Base-by-base conservation (phyloP, 2,888 invertebrate genomes). In the Metalampra italica region DNA sequence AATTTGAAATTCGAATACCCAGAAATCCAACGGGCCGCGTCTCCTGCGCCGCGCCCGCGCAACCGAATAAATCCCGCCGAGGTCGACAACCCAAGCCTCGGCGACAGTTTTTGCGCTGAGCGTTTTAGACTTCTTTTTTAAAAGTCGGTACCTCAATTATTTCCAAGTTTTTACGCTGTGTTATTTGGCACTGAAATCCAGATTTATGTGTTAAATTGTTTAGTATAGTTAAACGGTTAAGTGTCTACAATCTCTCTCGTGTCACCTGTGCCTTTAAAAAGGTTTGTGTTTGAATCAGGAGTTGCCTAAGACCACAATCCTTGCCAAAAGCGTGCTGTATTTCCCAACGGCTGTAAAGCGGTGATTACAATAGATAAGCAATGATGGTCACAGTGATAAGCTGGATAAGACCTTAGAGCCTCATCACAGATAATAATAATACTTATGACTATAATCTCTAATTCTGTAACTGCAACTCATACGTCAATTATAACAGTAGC, bases 1-100 rank as follows among this genome's bases (percentile, higher is more conserved):
- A 86, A 87, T 87, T 87, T 87, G 82, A 83, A 87, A 87, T 86
- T 87, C 87, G 79, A 82, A 86, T 84, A 73, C 70, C 67, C 68
- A 73, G 79, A 80, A 76, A 75, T 74, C 70, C 81, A 40, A 38
- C 46, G 43, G 29, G 70, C 14, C 37, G 37, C 36, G 36, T n/a
- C 36, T 36, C n/a, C 36, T 36, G 64, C 52, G 59, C 68, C 9
- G 13, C n/a, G 67, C 61, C 57, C 60, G 67, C 70, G 70, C 60
- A 54, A 53, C 78, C 79, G 78, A 80, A 85, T 82, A 83, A 84
- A 82, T 82, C 77, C 71, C 55, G 54, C 52, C 56, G 67, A 59
- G 86, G 79, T 81, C 84, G 70, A 59, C 75, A 77, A 80, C 79
- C 79, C 68, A 62, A 58, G 56, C 68, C 62, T 61, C 71, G 69